phyloP scores from a whole-genome alignment of 2,888 invertebrate genomes.

The Phortica magna region DNA sequence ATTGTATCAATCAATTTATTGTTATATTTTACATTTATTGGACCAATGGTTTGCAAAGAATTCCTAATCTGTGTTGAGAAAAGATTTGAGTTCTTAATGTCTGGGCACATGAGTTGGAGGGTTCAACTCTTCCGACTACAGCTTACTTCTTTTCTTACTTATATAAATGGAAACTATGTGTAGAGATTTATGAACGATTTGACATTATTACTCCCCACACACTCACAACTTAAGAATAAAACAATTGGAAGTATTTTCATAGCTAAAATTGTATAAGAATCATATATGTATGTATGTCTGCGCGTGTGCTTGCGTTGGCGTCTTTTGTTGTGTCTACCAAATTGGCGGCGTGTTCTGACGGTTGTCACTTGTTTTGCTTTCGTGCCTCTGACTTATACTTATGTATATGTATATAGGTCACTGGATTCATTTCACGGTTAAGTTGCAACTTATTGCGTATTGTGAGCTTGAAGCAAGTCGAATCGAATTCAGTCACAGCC shows the following conservation, averaged over 20 bases:
- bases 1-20: too few species aligned
- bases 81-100: too few species aligned
- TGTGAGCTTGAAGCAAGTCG: not conserved
- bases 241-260: not conserved
- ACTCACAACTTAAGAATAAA: not conserved
- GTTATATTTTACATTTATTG: too few species aligned
- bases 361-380: not conserved
- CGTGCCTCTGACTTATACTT: not conserved
- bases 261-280: not conserved
- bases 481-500: constrained; percentile 3
- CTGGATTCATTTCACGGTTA: constrained; percentile 32
- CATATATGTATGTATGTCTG: not conserved
- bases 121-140: too few species aligned
- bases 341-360: not conserved
- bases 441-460: constrained; percentile 32
- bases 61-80: too few species aligned
- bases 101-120: too few species aligned
- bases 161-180: too few species aligned
- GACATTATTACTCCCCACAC: not conserved
- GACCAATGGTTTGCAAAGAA: too few species aligned
- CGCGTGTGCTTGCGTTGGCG: not conserved
- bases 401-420: constrained; percentile 10
- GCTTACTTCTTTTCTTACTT: too few species aligned
- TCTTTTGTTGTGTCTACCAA: not conserved
- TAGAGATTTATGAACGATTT: not conserved